Evolutionary conservation across 2,113 vertebrate species (phyloP), one percentile per base, ranked within the genome.

Genomic region (Epinephelus lanceolatus): DNA sequence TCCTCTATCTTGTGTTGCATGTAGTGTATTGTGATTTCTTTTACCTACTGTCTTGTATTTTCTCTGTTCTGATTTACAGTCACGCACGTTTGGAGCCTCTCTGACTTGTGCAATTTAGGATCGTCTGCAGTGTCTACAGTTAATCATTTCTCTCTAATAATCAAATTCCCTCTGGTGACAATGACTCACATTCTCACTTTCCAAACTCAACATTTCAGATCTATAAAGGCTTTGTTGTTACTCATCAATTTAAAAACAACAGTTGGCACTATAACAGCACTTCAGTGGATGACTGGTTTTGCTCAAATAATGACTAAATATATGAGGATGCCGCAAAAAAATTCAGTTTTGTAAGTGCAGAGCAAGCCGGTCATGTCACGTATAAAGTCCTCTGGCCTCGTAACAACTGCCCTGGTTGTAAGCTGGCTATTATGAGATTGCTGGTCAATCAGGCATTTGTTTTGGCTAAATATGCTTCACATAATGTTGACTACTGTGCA

Each of bases 111-210:
- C 37, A 47, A 19, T 1, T 6, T n/a, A 33, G 18, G 3, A 17
- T 33, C 17, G 45, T 63, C 60, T 53, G 21, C 47, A 19, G 17
- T 47, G 51, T 25, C 49, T 7, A 47, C 55, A 47, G 30, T 71
- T 45, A 57, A 71, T 71, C 1, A 53, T 71, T 21, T 53, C n/a
- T 65, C 27, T 21, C 30, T 37, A 15, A 51, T 73, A 57, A 80
- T 66, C 27, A 80, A 53, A 65, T 45, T n/a, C 37, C 51, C 55
- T 62, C 10, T 1, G 6, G 13, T n/a, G 47, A 45, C 71, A 71
- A 51, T 82, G 33, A 86, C 40, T 69, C 63, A 55, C 27, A 53
- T 30, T 68, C 11, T 56, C 23, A 37, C 18, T 55, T 69, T 82
- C n/a, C 15, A 61, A 55, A 72, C 14, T 67, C 47, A 66, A 61